Evolutionary conservation across 2,888 invertebrate species (phyloP).

Genomic region (Maniola hyperantus): DNA sequence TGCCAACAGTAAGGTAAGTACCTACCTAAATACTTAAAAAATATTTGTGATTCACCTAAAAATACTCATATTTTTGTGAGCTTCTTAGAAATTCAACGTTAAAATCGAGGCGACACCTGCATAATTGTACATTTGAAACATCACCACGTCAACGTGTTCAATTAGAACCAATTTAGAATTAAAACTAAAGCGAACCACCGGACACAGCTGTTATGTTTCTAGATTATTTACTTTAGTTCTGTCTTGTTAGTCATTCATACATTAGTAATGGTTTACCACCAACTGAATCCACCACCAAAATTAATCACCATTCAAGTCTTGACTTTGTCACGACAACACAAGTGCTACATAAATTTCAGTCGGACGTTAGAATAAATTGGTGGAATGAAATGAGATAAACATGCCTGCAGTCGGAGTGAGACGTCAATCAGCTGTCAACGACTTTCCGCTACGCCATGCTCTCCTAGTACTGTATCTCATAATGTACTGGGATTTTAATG

Average conservation of each 20-base stretch:
- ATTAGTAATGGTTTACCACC: slow-evolving; percentile 70
- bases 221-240: slow-evolving; percentile 79
- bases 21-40: not conserved
- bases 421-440: slow-evolving; percentile 81
- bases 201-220: slow-evolving; percentile 79
- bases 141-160: slow-evolving; percentile 65
- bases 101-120: slow-evolving; percentile 40
- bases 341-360: slow-evolving; percentile 6
- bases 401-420: slow-evolving; percentile 76
- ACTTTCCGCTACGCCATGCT: slow-evolving; percentile 71
- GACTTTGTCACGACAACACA: slow-evolving; percentile 25
- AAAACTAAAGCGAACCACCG: slow-evolving; percentile 76
- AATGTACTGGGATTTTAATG: slow-evolving; percentile 61
- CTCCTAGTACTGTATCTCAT: slow-evolving; percentile 69
- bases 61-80: slow-evolving; percentile 4
- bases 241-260: slow-evolving; percentile 81
- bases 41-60: slow-evolving; percentile 6
- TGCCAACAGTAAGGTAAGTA: no score
- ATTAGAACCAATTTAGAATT: slow-evolving; percentile 79
- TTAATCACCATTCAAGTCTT: slow-evolving; percentile 39
- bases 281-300: slow-evolving; percentile 29
- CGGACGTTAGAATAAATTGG: slow-evolving; percentile 33
- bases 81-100: slow-evolving; percentile 7
- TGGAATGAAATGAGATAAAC: slow-evolving; percentile 72
- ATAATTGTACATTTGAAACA: slow-evolving; percentile 53